Base-by-base conservation (phyloP, 2,888 invertebrate genomes). In the Strigamia crassipes region DNA sequence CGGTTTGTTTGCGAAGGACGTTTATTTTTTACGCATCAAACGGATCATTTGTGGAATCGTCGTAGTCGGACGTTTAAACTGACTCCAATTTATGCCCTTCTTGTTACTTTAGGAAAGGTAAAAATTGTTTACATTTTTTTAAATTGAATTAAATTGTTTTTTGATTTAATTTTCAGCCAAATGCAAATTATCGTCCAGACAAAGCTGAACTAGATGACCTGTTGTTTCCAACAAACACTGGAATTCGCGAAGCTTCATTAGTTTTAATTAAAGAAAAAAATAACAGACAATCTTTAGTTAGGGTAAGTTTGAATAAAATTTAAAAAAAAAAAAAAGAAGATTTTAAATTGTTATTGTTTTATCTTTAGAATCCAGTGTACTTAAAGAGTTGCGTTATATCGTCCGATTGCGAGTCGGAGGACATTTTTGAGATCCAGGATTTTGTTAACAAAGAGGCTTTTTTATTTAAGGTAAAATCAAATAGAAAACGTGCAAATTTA, bases 401-500 rank as follows among this genome's bases (percentile, higher is more conserved):
- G 82, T 93, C 94, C 81, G 96, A 96, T 88, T 93, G 94, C 83
- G 96, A 96, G 85, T 93, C 94, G 87, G 95, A 96, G 87, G 96
- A 96, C 88, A 96, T 96, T 88, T 97, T 97, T 88, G 97, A 97
- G 90, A 93, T 97, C 84, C 96, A 96, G 89, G 96, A 97, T 89
- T 92, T 96, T 84, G 93, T 94, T 84, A 94, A 95, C 83, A 96
- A 96, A 89, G 97, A 97, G 88, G 94, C 96, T 82, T 96, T 94
- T 89, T 94, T 96, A 88, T 95, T 97, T 89, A 97, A 97, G 93
- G 97, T 96, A 89, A 78, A 73, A 8, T 66, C 15, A 46, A n/a
- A 46, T 3, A 23, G 12, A n/a, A 61, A 61, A 78, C 27, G 13
- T 78, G 6, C 10, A 9, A 34, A 78, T 9, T 41, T 23, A 0